Evolutionary conservation across 2,888 invertebrate species (phyloP).

Genomic region (Pristionchus exspectatus): DNA sequence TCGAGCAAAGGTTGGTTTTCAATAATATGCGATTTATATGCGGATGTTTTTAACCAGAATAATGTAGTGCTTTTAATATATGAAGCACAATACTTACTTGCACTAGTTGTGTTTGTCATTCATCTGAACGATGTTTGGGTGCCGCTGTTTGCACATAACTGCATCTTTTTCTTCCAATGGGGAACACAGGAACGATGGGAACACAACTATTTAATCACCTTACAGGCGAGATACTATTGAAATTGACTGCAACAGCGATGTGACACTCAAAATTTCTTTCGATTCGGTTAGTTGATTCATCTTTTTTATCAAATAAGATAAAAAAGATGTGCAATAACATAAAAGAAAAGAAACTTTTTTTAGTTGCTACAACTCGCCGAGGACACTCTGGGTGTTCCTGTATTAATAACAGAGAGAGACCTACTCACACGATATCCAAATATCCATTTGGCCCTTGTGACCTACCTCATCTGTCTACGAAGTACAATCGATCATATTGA

Average conservation of each 20-base stretch:
- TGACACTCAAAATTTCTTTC: constrained; percentile 58
- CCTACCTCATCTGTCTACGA: constrained; percentile 56
- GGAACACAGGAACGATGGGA: too few relatives aligned
- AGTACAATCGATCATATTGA: constrained; percentile 56
- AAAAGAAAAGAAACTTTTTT: neutral
- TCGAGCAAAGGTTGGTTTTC: constrained; percentile 54
- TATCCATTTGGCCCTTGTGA: constrained; percentile 57
- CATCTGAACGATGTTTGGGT: neutral
- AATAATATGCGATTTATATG: neutral
- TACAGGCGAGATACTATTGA: constrained; percentile 29
- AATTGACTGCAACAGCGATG: constrained; percentile 53
- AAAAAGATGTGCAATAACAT: too few relatives aligned
- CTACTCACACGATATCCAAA: constrained; percentile 58
- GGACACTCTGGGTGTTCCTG: constrained; percentile 57
- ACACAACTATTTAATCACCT: neutral
- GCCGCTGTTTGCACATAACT: too few relatives aligned
- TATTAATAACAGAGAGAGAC: constrained; percentile 57
- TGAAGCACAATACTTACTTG: neutral
- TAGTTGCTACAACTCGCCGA: constrained; percentile 58
- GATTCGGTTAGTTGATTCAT: constrained; percentile 55
- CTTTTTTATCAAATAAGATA: neutral
- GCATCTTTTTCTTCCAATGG: too few relatives aligned
- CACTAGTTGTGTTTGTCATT: neutral
- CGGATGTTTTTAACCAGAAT: neutral
- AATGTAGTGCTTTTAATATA: neutral